These are phyloP conservation scores for Eremobia ochroleuca DNA, from an alignment of 2,888 invertebrate species.

Conservation along the genomic window DNA sequence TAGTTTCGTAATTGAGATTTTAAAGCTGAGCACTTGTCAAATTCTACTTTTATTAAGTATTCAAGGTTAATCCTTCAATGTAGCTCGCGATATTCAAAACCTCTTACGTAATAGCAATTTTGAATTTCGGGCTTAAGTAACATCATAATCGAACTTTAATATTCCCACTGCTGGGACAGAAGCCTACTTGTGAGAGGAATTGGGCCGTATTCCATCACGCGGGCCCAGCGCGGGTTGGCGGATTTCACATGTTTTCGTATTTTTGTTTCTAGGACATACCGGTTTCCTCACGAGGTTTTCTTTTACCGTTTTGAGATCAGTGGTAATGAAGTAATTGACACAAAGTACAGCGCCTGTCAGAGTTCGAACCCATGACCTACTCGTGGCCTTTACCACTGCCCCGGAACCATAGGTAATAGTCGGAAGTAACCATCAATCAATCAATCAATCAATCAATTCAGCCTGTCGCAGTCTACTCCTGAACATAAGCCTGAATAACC, in stretches of 20 bases:
- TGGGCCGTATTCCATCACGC: not conserved
- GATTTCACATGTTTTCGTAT: not conserved
- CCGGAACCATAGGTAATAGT: not conserved
- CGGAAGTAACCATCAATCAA: not conserved
- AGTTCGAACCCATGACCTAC: not conserved
- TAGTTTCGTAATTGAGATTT: not conserved
- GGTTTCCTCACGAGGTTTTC: too few species aligned
- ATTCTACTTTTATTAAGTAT: not conserved
- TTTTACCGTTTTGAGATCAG: too few species aligned
- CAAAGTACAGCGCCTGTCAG: not conserved
- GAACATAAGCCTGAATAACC: not conserved
- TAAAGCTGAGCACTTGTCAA: not conserved
- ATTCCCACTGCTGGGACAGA: not conserved
- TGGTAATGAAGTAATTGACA: too few species aligned
- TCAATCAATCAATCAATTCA: not conserved
- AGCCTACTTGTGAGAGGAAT: not conserved
- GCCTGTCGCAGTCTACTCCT: not conserved
- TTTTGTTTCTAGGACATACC: not conserved
- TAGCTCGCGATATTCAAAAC: not conserved
- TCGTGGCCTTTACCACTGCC: not conserved
- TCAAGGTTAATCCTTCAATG: too few species aligned
- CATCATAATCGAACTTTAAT: not conserved
- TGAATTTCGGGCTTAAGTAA: not conserved
- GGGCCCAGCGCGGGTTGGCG: not conserved
- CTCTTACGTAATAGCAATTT: not conserved